Evolutionary conservation across 2,888 invertebrate genomes (phyloP), one percentile per base, ranked within the genome.

Genomic region (Caenorhabditis panamensis): DNA sequence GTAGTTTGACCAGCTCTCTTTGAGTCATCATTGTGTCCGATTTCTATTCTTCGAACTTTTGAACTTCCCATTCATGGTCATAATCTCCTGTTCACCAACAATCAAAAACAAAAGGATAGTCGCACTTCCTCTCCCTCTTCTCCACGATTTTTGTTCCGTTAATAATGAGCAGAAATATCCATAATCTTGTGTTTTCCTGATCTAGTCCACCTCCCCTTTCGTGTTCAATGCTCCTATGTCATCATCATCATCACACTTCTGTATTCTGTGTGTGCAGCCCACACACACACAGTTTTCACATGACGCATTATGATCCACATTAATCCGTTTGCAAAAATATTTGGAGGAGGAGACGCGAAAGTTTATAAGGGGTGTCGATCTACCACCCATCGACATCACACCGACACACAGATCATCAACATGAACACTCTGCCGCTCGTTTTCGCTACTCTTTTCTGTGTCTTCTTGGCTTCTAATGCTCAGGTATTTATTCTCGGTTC

Each of bases 241-340:
- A 41, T 41, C 16, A 41, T 41, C 28, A 28, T 54, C 26, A n/a
- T 54, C 41, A 41, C 41, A 41, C 41, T 16, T 41, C 41, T 31
- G 22, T 41, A 26, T 47, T 62, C 62, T 47, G 26, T 6, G 5
- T 47, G 44, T 5, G 41, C 28, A 31, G 4, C 16, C 3, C 3
- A 56, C 8, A 16, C 22, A 20, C 66, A 51, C 31, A 44, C 59
- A 31, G 51, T 61, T 54, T 62, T 64, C 63, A 59, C 64, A 66
- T 66, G 58, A 64, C 66, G 54, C 73, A 73, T 66, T 66, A 28
- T 73, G 66, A 73, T 73, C 72, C 73, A 59, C 73, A 36, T 73
- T 73, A 73, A 73, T 73, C 73, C 73, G 59, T 73, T 73, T 73
- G 73, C 73, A 73, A 73, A 73, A 72, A 66, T 73, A 66, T 41